These are phyloP conservation scores for Lasioglossum leucozonium DNA, from an alignment of 2,888 invertebrate genomes.

Conservation along the genomic window DNA sequence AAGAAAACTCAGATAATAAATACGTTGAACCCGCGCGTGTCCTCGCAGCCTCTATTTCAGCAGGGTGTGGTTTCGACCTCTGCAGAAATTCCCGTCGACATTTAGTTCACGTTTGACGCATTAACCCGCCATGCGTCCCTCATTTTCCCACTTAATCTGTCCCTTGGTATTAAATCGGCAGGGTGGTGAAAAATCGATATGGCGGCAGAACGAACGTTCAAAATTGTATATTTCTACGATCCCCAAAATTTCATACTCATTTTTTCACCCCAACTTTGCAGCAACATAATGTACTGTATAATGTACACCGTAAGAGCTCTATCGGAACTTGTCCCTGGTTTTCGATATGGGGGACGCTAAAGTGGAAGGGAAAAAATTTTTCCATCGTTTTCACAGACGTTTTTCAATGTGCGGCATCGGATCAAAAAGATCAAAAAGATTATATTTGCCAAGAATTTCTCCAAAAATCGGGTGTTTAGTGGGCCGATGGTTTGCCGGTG, in stretches of 20 bases:
- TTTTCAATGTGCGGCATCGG: too few species aligned
- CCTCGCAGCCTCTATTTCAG: not conserved
- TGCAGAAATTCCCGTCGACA: not conserved
- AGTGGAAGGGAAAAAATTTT: too few species aligned
- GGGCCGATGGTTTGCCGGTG: too few species aligned
- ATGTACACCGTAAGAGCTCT: too few species aligned
- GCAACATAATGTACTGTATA: too few species aligned
- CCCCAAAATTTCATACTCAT: not conserved
- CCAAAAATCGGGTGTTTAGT: not conserved
- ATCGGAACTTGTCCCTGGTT: too few species aligned
- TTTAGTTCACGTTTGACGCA: not conserved
- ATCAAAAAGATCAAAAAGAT: not conserved
- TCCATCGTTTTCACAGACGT: too few species aligned
- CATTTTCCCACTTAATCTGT: not conserved
- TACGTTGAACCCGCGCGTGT: not conserved
- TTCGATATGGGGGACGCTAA: too few species aligned
- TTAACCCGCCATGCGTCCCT: not conserved
- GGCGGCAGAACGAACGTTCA: not conserved
- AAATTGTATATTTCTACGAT: not conserved
- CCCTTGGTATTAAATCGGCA: not conserved
- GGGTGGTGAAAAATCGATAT: not conserved
- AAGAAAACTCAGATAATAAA: not conserved
- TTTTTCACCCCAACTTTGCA: not conserved
- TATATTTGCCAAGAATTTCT: not conserved
- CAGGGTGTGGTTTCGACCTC: not conserved